Base-by-base conservation (phyloP, 2,113 vertebrate species). In the Odobenus rosmarus region DNA sequence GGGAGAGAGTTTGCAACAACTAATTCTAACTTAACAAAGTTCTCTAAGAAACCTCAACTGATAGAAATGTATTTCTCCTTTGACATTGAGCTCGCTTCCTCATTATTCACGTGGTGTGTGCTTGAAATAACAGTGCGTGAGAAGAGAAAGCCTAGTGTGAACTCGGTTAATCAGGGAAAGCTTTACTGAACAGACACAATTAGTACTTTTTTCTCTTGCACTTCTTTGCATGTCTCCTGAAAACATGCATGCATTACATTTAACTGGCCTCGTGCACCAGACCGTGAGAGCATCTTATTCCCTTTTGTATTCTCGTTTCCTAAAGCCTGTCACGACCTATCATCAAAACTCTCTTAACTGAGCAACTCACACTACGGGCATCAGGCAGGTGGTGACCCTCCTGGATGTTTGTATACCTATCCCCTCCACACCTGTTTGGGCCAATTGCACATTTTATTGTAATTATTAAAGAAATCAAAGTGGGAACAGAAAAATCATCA, bases 361-460 rank as follows among this genome's bases (percentile, higher is more conserved):
- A 72, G 5, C 11, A 16, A 57, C 21, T 18, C 55, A 18, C 2
- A 21, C 1, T 1, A 14, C 26, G 7, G 10, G 23, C 6, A 7
- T 53, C 13, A 4, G 15, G 62, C 23, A 18, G 49, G 16, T 0
- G 13, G 33, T 0, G 12, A 67, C 21, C 23, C 23, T 55, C 8
- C n/a, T 28, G 23, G 49, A 61, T 18, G 14, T 39, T 33, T 18
- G 21, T 42, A 3, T 12, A 12, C 18, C 26, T 49, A 67, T 31
- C 3, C 42, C 16, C 16, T 62, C 11, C 13, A n/a, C 13, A 64
- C 4, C 53, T 55, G 2, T 36, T 42, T 57, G 0, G 55, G 39
- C 21, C 53, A 81, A 31, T 31, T 36, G 18, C 31, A 92, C 8
- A 76, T 61, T 83, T 64, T 72, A 55, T 39, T 42, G 36, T 57